phyloP scores from a whole-genome alignment of 2,888 invertebrate species.

The Bombyx huttoni region DNA sequence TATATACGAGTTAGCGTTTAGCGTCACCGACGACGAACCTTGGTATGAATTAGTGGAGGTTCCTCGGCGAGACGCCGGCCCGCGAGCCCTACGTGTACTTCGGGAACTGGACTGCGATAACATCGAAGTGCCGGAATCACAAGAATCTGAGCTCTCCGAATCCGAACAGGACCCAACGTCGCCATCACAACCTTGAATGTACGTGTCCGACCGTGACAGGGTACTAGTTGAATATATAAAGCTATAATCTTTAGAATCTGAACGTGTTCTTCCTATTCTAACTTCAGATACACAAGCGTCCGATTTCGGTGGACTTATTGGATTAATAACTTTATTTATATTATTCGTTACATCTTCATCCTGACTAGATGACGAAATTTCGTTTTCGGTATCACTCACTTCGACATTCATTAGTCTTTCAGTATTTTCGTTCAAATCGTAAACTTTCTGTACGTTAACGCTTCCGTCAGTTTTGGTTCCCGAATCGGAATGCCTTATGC shows the following conservation, averaged over 20 bases:
- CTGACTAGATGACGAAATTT: constrained; percentile 9
- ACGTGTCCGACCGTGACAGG: constrained; percentile 29
- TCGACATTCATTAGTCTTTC: constrained; percentile 48
- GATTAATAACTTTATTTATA: constrained; percentile 11
- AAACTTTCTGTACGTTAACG: constrained; percentile 37
- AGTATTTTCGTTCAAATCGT: constrained; percentile 49
- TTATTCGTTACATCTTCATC: constrained; percentile 6
- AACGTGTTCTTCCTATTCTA: constrained; percentile 21
- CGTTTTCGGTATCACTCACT: constrained; percentile 33
- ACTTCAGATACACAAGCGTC: constrained; percentile 46
- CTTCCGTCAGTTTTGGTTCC: constrained; percentile 29
- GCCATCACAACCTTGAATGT: constrained; percentile 11
- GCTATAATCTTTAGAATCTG: constrained; percentile 6
- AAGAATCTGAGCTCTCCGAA: constrained; percentile 26
- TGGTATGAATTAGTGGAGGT: constrained; percentile 23
- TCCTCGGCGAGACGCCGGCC: constrained; percentile 40
- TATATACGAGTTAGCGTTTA: constrained; percentile 31
- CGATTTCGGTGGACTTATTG: constrained; percentile 43
- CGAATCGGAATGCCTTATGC: constrained; percentile 10
- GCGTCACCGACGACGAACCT: constrained; percentile 23
- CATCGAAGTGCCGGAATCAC: constrained; percentile 24
- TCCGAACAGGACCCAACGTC: constrained; percentile 29
- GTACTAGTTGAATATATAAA: constrained; percentile 36
- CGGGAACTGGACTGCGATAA: constrained; percentile 32
- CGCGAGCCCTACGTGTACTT: constrained; percentile 27